phyloP scores from a whole-genome alignment of 2,797 vertebrate genomes.

The Paedocypris micromegethes region DNA sequence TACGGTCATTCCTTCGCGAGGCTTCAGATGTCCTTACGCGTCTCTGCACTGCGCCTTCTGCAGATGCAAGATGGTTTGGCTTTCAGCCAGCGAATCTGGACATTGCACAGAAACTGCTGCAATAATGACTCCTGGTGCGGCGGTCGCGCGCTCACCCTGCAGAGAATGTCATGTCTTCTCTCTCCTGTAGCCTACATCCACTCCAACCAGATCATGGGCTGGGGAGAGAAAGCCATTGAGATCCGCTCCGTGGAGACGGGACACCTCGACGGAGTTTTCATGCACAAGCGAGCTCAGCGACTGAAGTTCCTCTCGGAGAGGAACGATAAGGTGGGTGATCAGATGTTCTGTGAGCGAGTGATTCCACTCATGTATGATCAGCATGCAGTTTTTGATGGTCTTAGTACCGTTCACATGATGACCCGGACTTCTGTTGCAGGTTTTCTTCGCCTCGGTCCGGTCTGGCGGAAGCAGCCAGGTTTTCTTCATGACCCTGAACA shows the following conservation, averaged over 20 bases:
- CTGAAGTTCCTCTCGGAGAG: slow-evolving; percentile 98
- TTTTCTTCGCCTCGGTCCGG: slow-evolving; percentile 96
- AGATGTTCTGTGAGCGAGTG: neutral
- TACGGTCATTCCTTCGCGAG: too few relatives aligned
- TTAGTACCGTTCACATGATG: too few relatives aligned
- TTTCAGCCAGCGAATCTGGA: neutral
- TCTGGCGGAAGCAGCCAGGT: slow-evolving; percentile 99
- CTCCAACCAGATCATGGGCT: slow-evolving; percentile 99
- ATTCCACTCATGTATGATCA: too few relatives aligned
- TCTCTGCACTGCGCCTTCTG: too few relatives aligned
- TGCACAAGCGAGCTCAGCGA: slow-evolving; percentile 99
- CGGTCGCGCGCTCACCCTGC: slow-evolving; percentile 29
- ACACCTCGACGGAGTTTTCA: slow-evolving; percentile 99
- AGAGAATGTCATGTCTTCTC: slow-evolving; percentile 44
- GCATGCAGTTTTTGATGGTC: too few relatives aligned
- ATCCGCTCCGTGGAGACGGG: slow-evolving; percentile 99
- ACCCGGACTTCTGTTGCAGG: slow-evolving; percentile 63
- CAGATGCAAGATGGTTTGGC: too few relatives aligned
- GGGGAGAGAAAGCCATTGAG: slow-evolving; percentile 99
- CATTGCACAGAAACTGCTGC: slow-evolving; percentile 69
- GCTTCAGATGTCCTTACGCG: too few relatives aligned
- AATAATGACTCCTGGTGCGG: slow-evolving; percentile 66
- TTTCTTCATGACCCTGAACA: slow-evolving; percentile 99
- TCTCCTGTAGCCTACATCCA: slow-evolving; percentile 92
- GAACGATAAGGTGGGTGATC: slow-evolving; percentile 89